Conservation (phyloP, 2,797 vertebrate genomes). For the Premnoplex brunnescens region DNA sequence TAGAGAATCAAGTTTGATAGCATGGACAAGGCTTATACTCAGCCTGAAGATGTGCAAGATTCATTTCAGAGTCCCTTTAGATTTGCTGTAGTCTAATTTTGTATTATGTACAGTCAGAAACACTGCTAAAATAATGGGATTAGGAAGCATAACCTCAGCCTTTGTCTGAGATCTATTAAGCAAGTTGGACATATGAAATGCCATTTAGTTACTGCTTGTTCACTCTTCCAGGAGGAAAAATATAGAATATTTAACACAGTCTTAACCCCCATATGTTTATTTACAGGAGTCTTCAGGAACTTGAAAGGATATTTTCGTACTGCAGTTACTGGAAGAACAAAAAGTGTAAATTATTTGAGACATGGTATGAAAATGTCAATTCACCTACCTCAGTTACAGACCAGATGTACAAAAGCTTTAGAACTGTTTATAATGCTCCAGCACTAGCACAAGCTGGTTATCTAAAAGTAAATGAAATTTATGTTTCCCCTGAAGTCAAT, state of each 20-base stretch:
- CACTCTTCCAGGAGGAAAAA: background rate
- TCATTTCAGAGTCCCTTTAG: background rate
- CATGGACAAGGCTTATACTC: background rate
- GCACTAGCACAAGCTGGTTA: background rate
- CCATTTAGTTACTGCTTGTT: background rate
- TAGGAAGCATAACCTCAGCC: background rate
- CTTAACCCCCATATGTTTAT: background rate
- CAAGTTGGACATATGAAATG: background rate
- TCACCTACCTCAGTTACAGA: background rate
- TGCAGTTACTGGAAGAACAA: background rate
- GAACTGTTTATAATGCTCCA: background rate
- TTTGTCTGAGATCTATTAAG: background rate
- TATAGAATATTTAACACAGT: background rate
- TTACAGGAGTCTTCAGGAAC: background rate
- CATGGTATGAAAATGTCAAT: background rate
- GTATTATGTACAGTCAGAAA: background rate
- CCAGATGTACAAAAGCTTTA: background rate
- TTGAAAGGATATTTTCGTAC: background rate
- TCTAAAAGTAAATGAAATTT: slow-evolving; percentile 10
- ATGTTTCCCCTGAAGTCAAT: background rate
- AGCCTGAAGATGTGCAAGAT: background rate
- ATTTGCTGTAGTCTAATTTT: background rate
- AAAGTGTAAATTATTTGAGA: background rate
- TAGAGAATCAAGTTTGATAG: slow-evolving; percentile 13
- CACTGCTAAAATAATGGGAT: background rate